Evolutionary conservation across 2,113 vertebrate species (phyloP).

Genomic region (Lampris megalopsis): DNA sequence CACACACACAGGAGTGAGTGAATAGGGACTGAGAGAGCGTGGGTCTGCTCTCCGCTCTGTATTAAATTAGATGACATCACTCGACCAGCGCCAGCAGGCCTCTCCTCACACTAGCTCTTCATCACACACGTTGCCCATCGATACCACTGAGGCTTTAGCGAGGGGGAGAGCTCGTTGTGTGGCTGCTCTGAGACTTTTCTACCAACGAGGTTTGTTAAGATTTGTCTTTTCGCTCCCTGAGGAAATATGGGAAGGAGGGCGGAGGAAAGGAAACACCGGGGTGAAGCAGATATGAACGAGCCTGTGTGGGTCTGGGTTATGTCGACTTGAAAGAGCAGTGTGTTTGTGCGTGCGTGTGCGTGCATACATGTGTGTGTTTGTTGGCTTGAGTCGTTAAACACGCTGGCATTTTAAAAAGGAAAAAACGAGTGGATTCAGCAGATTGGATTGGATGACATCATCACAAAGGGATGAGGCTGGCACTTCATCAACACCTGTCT

Average conservation of each 20-base stretch:
- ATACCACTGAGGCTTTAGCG: background rate
- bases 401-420: constrained; percentile 11
- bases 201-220: background rate
- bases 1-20: constrained; percentile 7
- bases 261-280: background rate
- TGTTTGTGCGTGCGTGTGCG: background rate
- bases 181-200: background rate
- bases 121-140: background rate
- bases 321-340: constrained; percentile 1
- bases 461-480: constrained; percentile 27
- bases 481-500: background rate
- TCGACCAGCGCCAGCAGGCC: background rate
- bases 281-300: constrained; percentile 1
- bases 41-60: constrained; percentile 6
- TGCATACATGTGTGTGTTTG: background rate
- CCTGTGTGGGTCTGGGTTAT: constrained; percentile 29
- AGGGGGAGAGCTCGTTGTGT: background rate
- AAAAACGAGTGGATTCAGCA: background rate
- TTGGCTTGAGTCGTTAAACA: background rate
- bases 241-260: constrained; percentile 8
- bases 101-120: background rate
- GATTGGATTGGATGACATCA: constrained; percentile 48
- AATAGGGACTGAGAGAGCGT: constrained; percentile 8
- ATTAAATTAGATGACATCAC: constrained; percentile 41
- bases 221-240: constrained; percentile 11